Evolutionary conservation across 2,888 invertebrate genomes (phyloP).

Genomic region (Trissolcus japonicus): DNA sequence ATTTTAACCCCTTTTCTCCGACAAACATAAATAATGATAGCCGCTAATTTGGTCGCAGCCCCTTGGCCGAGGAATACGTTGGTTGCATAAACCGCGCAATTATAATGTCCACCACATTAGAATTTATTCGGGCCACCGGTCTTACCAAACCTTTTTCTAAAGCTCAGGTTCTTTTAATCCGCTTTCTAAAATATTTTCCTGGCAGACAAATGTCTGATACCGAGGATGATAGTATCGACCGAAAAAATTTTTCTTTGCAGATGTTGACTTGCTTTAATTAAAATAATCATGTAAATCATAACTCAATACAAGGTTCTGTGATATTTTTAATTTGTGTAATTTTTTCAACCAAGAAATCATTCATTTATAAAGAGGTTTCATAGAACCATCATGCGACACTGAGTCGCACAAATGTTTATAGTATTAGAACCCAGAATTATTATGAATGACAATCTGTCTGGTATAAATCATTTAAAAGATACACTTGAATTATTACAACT

Average conservation of each 20-base stretch:
- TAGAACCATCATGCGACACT: background rate
- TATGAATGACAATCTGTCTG: constrained; percentile 18
- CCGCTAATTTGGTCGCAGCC: constrained; percentile 74
- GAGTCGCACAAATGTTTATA: constrained; percentile 8
- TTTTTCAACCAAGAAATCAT: background rate
- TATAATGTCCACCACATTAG: constrained; percentile 75
- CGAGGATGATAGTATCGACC: constrained; percentile 47
- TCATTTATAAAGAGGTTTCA: background rate
- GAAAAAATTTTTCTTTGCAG: constrained; percentile 43
- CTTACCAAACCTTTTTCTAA: constrained; percentile 72
- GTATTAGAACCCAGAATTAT: constrained; percentile 3
- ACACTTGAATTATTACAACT: constrained; percentile 23
- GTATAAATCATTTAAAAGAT: constrained; percentile 30
- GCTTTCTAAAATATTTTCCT: constrained; percentile 70
- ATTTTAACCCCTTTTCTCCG: constrained; percentile 74
- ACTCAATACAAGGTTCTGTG: constrained; percentile 34
- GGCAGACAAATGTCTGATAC: constrained; percentile 48
- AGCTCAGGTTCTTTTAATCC: constrained; percentile 75
- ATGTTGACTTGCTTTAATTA: constrained; percentile 51
- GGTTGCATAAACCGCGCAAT: constrained; percentile 73
- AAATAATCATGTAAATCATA: constrained; percentile 25
- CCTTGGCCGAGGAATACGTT: constrained; percentile 64
- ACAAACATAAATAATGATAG: constrained; percentile 76
- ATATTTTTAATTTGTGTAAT: too few species aligned
- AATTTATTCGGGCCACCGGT: constrained; percentile 71